Evolutionary conservation across 2,888 invertebrate species (phyloP).

Genomic region (Trichopria drosophilae): DNA sequence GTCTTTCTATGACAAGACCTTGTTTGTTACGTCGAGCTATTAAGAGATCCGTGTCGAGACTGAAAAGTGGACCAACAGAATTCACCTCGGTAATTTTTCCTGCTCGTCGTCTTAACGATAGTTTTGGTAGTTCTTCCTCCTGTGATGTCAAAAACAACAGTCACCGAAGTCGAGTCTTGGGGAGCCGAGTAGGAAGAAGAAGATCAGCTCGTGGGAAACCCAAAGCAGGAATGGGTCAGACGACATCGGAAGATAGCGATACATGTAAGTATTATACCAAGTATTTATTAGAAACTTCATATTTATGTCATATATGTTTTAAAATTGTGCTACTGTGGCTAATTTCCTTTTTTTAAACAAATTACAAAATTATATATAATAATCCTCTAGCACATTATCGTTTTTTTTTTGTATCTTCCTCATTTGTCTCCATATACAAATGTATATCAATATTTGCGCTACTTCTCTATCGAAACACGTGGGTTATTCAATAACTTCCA

Average conservation of each 20-base stretch:
- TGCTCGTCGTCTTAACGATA: conserved; percentile 52
- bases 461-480: no score
- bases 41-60: conserved; percentile 53
- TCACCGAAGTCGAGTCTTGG: conserved; percentile 47
- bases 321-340: no score
- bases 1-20: conserved; percentile 40
- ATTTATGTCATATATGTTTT: no score
- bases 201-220: conserved; percentile 45
- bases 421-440: no score
- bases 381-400: no score
- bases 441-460: no score
- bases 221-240: conserved; percentile 43
- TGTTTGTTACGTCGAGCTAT: conserved; percentile 54
- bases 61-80: conserved; percentile 55
- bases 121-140: conserved; percentile 55
- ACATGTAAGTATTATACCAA: conserved; percentile 46
- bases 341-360: no score
- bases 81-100: conserved; percentile 59
- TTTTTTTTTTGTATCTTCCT: no score
- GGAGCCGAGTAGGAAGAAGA: conserved; percentile 48
- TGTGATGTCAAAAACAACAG: conserved; percentile 51
- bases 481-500: no score
- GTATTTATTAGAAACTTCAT: no score
- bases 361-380: no score
- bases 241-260: conserved; percentile 56